Evolutionary conservation across 2,888 invertebrate species (phyloP), one percentile per base, ranked within the genome.

Genomic region (Myathropa florea): DNA sequence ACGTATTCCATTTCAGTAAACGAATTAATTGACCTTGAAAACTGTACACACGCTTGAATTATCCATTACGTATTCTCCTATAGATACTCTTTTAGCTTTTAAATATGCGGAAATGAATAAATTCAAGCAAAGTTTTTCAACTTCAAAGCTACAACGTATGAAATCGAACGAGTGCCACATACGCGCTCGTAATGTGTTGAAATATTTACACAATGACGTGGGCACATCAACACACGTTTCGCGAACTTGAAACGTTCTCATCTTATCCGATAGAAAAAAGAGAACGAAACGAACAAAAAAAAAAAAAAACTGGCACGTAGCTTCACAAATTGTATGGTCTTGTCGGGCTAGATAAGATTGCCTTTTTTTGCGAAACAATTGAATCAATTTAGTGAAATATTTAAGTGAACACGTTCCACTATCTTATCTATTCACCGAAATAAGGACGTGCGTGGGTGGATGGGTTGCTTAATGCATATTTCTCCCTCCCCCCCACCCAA

Each of bases 301-400:
- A n/a, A n/a, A 57, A 36, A 65, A 14, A 23, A 60, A 30, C 21
- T 4, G 33, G 46, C 77, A 53, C 77, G 76, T 75, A 60, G 53
- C n/a, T 18, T 26, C 0, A 24, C 1, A 4, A 26, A 21, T 61
- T 26, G n/a, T 67, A 10, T 23, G 30, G 24, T 65, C 65, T 65
- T 59, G 6, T 30, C 30, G 24, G 14, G 57, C n/a, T 26, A 60
- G 65, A 76, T 76, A 67, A 65, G 65, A 67, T 65, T 65, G 30
- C 36, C n/a, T n/a, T n/a, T 67, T 68, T 77, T 77, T 68, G 77
- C 77, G 77, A 77, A 77, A 77, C 55, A 77, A 77, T 77, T 70
- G 77, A 70, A 70, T 55, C 77, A 77, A 77, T 70, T 77, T 77
- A 36, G 26, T 63, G 33, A 14, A 61, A 77, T 33, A 26, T 67